Conservation (phyloP, 64 coral and sea anemone species). For the Porites australiensis region DNA sequence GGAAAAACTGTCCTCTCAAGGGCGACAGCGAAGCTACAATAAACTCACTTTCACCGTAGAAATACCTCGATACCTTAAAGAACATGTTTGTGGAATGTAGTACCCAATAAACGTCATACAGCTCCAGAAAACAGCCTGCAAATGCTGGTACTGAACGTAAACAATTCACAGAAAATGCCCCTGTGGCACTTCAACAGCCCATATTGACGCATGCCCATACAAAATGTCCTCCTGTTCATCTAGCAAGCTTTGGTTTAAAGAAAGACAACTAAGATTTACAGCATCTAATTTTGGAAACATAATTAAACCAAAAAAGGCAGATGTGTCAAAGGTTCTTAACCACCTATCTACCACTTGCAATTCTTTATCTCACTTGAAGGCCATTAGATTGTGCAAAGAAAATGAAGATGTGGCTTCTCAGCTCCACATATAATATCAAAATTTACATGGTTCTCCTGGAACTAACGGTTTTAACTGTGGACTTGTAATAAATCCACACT, state of each 20-base stretch:
- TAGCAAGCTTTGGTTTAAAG: slow-evolving; percentile 70
- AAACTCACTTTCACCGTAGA: too few relatives aligned
- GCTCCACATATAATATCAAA: slow-evolving; percentile 58
- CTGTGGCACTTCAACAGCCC: too few relatives aligned
- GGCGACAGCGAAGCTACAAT: too few relatives aligned
- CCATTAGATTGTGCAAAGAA: slow-evolving; percentile 74
- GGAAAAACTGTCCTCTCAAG: too few relatives aligned
- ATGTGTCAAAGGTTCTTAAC: slow-evolving; percentile 54
- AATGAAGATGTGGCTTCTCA: slow-evolving; percentile 74
- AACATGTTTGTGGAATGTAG: too few relatives aligned
- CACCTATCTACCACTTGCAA: slow-evolving; percentile 70
- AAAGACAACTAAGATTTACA: slow-evolving; percentile 78
- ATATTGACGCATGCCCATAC: too few relatives aligned
- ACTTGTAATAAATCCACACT: slow-evolving; percentile 63
- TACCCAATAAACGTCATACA: too few relatives aligned
- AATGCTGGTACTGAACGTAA: too few relatives aligned
- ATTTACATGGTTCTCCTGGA: slow-evolving; percentile 65
- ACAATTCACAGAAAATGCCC: too few relatives aligned
- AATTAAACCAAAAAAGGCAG: slow-evolving; percentile 60
- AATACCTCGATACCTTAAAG: too few relatives aligned
- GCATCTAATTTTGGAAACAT: slow-evolving; percentile 75
- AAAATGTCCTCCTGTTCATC: too few relatives aligned
- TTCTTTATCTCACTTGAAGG: slow-evolving; percentile 74
- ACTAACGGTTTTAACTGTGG: slow-evolving; percentile 68
- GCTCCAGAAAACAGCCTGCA: too few relatives aligned